Conservation (phyloP, 2,797 vertebrate species). For the Fringilla coelebs region DNA sequence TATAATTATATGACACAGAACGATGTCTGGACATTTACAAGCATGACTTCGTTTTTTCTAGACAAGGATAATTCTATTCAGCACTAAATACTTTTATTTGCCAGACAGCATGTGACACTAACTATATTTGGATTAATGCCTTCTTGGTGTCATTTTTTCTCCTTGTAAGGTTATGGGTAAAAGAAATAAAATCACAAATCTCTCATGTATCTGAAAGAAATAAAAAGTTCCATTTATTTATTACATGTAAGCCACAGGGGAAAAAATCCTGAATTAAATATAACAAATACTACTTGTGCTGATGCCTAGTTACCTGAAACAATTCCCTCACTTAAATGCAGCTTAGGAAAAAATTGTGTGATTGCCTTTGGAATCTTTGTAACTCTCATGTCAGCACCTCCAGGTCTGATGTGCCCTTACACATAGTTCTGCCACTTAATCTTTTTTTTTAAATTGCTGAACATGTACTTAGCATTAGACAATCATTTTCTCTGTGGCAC, state of each 20-base stretch:
- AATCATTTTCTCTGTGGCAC: not conserved
- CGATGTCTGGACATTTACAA: constrained; percentile 39
- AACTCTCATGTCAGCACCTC: not conserved
- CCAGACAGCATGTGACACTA: constrained; percentile 10
- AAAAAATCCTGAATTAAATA: not conserved
- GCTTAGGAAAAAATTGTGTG: not conserved
- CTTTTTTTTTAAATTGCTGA: not conserved
- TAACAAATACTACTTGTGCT: not conserved
- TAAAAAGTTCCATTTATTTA: constrained; percentile 5
- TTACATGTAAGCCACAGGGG: not conserved
- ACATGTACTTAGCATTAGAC: not conserved
- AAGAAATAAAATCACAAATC: constrained; percentile 15
- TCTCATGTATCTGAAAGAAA: not conserved
- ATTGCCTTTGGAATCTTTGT: not conserved
- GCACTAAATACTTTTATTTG: constrained; percentile 28
- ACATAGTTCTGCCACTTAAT: not conserved
- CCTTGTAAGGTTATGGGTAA: not conserved
- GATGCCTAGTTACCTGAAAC: not conserved
- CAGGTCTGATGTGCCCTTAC: not conserved
- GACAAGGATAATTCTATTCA: constrained; percentile 37
- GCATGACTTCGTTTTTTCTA: constrained; percentile 25
- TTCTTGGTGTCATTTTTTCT: not conserved
- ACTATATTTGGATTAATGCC: constrained; percentile 18
- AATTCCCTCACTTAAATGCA: not conserved
- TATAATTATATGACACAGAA: constrained; percentile 13